phyloP scores from a whole-genome alignment of 2,888 invertebrate species.

The Helleia helle region DNA sequence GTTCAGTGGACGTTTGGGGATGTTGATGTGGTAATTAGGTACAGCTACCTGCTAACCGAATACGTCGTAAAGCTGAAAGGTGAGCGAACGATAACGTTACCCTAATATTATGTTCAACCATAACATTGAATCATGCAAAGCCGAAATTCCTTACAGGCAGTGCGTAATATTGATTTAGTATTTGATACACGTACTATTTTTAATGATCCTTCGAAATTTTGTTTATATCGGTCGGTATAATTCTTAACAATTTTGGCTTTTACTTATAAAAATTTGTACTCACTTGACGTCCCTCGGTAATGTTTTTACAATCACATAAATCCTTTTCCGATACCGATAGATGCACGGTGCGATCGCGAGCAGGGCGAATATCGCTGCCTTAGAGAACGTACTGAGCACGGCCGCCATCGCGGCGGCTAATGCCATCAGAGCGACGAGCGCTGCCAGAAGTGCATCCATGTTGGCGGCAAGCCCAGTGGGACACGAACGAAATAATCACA shows the following conservation, averaged over 20 bases:
- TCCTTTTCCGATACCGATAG: conserved; percentile 69
- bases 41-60: background rate
- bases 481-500: conserved; percentile 29
- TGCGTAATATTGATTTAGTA: background rate
- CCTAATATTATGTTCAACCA: background rate
- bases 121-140: background rate
- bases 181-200: background rate
- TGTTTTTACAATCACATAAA: conserved; percentile 78
- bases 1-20: no score
- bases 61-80: background rate
- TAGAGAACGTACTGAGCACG: conserved; percentile 76
- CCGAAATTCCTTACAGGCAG: background rate
- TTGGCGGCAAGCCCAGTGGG: conserved; percentile 63
- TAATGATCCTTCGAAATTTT: background rate
- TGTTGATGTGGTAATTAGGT: no score
- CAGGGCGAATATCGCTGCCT: conserved; percentile 82
- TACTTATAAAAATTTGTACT: conserved; percentile 39
- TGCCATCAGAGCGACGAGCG: conserved; percentile 68
- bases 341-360: conserved; percentile 69
- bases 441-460: conserved; percentile 70
- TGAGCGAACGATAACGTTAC: conserved; percentile 2
- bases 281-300: conserved; percentile 78
- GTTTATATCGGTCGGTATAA: no score
- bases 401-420: conserved; percentile 71
- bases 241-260: background rate